Conservation (phyloP, 2,888 invertebrate species). For the Eugnorisma glareosa region DNA sequence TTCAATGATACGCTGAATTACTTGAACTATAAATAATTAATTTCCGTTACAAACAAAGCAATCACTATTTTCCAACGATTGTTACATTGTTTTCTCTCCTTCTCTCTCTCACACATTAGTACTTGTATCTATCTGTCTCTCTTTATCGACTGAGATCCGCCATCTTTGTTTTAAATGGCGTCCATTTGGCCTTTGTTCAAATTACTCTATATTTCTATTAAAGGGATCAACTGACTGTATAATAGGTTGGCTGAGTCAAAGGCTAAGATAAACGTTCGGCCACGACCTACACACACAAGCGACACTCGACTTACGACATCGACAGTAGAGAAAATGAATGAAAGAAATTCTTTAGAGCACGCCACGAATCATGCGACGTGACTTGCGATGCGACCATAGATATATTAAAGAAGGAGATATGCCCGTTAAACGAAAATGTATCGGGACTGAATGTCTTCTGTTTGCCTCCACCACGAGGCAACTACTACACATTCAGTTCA, state of each 20-base stretch:
- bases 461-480: no score
- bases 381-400: no score
- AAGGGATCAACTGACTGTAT: neutral
- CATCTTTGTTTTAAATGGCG: constrained; percentile 26
- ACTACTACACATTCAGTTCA: no score
- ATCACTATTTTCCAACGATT: constrained; percentile 1
- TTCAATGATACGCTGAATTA: neutral
- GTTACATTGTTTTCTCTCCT: neutral
- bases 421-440: no score
- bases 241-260: neutral
- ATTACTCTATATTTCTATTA: constrained; percentile 11
- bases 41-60: constrained; percentile 16
- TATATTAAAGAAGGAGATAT: no score
- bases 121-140: neutral
- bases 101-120: neutral
- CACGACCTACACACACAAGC: neutral
- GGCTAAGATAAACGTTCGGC: neutral
- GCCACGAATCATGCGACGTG: no score
- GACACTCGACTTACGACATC: no score
- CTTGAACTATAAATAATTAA: constrained; percentile 1
- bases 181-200: constrained; percentile 34
- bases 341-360: no score
- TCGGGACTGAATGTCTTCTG: no score
- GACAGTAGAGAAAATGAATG: neutral
- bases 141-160: neutral